A percentile compares a stretch with the other conserved stretches of the same genome.
Conservation (phyloP, 2,888 invertebrate species). For the Cyclophora albipunctata region DNA sequence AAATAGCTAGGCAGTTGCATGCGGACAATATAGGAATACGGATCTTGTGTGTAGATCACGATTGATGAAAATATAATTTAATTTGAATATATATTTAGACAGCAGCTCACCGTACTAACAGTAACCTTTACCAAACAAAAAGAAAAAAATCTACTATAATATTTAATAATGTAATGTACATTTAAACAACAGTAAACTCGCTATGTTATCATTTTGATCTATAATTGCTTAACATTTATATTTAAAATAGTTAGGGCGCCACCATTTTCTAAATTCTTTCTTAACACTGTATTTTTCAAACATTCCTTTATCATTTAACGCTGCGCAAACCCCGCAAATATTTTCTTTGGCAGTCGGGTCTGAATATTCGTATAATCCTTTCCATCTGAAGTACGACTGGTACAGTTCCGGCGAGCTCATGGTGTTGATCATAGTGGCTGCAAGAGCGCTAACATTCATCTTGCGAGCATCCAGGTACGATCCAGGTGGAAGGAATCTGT, state of each 20-base stretch:
- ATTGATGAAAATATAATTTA: no score
- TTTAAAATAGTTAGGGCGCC: slow-evolving; percentile 28
- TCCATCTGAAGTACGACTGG: slow-evolving; percentile 46
- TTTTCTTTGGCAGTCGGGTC: slow-evolving; percentile 31
- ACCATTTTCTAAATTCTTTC: slow-evolving; percentile 45
- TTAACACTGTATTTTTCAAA: slow-evolving; percentile 27
- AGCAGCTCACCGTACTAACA: no score
- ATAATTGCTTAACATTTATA: no score
- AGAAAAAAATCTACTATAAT: no score
- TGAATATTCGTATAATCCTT: slow-evolving; percentile 33
- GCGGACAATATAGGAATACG: no score
- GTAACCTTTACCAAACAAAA: no score
- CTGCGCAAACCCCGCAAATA: slow-evolving; percentile 46
- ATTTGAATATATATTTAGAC: no score
- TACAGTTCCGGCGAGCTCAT: slow-evolving; percentile 37
- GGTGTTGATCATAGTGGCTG: slow-evolving; percentile 34
- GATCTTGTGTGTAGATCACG: no score
- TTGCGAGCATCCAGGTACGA: slow-evolving; percentile 48
- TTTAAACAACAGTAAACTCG: no score
- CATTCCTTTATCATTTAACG: slow-evolving; percentile 33
- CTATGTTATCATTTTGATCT: no score
- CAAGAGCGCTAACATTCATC: slow-evolving; percentile 28
- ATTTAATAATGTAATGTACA: no score
- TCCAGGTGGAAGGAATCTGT: slow-evolving; percentile 58
- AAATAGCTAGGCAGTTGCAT: no score